Percentiles rank a stretch among this genome's conserved stretches.
phyloP scores from a whole-genome alignment of 2,113 vertebrate genomes.

The Nannospalax galili region DNA sequence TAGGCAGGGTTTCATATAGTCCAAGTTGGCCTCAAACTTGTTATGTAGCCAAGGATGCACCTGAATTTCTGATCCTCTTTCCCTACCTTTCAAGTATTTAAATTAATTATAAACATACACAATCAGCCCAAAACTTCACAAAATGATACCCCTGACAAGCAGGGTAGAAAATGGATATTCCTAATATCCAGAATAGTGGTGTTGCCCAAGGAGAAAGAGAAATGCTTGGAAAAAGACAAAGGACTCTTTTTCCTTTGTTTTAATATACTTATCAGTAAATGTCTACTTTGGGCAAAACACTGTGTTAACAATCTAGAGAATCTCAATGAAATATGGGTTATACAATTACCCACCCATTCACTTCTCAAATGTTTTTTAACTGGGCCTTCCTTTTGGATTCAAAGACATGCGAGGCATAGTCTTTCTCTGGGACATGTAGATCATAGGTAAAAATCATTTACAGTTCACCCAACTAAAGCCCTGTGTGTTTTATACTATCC shows the following conservation, averaged over 20 bases:
- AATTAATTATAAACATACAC: neutral
- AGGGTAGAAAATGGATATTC: neutral
- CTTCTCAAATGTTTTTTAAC: neutral
- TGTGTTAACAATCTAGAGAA: constrained; percentile 4
- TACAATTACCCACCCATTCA: neutral
- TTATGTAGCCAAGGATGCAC: neutral
- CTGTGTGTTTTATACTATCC: neutral
- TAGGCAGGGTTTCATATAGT: neutral
- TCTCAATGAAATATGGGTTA: neutral
- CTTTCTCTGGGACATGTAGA: neutral
- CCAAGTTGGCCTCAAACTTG: neutral
- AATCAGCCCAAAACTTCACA: neutral
- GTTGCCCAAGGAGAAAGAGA: neutral
- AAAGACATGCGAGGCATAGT: neutral
- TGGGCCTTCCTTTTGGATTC: neutral
- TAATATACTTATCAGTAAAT: neutral
- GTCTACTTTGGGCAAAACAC: too few relatives aligned
- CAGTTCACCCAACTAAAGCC: neutral
- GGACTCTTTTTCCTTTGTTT: neutral
- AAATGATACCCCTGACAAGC: neutral
- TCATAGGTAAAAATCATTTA: neutral
- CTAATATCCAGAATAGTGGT: neutral
- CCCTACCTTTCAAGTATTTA: neutral
- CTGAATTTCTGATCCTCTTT: neutral
- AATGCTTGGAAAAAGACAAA: neutral